Base-by-base conservation (phyloP, 2,888 invertebrate species). In the Leptinotarsa peninsularis region DNA sequence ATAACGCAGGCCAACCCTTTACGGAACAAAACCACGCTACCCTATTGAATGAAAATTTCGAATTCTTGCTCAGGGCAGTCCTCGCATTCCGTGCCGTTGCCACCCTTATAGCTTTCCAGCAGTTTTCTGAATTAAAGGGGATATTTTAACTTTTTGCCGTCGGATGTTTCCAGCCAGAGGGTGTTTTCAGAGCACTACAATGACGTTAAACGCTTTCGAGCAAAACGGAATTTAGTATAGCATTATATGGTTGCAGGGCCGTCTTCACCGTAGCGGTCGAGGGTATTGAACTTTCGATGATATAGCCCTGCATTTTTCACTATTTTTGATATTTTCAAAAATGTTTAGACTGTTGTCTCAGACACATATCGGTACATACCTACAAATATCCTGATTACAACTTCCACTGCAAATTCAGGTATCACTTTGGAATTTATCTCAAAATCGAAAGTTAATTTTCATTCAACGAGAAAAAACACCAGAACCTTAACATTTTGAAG, bases 121-220 rank as follows among this genome's bases (percentile, higher is more conserved):
- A 75, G 73, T 73, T 72, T 77, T 73, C 75, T 58, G 77, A 77
- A 75, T 75, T 77, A 77, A 77, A 77, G 75, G 78, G 78, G 77
- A 77, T 77, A 74, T 76, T 76, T 76, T 68, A 76, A 71, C 66
- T 75, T 77, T 79, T 75, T 77, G 74, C 66, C 76, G 70, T 70
- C 78, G 75, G 78, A 76, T 78, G 74, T 75, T 70, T 74, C 71
- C 72, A 69, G 70, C 72, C 77, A 66, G 69, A 75, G 67, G 70
- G 74, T 67, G 74, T 72, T 79, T 76, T 71, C 68, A 74, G 71
- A 71, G 67, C 71, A 72, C 71, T 76, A 77, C 77, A 76, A 77
- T 76, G 74, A 77, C 76, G 72, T 73, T 75, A 74, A 77, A 76
- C 73, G 79, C 72, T 77, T 76, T 76, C 71, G 74, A 54, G 66